Evolutionary conservation across 92 coral and sea anemone genomes (phyloP).

Genomic region (Galaxea fascicularis): DNA sequence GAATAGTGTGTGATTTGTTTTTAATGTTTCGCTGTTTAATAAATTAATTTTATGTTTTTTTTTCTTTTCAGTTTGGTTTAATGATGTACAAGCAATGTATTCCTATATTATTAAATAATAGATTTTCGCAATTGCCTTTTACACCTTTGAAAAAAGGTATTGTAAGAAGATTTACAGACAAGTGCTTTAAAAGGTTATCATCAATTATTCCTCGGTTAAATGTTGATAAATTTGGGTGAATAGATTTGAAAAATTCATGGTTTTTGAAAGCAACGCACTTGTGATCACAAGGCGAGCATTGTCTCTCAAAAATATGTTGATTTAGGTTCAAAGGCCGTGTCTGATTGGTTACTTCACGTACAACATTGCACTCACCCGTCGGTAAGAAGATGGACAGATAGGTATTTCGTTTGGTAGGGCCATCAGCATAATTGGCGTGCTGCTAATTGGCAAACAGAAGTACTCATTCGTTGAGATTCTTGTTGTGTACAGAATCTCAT

Average conservation of each 20-base stretch:
- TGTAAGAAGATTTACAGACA: not conserved
- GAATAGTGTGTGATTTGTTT: not conserved
- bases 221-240: not conserved
- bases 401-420: constrained; percentile 2
- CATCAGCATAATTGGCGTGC: constrained; percentile 30
- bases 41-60: no score
- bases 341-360: constrained; percentile 25
- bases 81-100: not conserved
- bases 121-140: not conserved
- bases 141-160: not conserved
- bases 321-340: constrained; percentile 3
- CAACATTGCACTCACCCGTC: constrained; percentile 1
- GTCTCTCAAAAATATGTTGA: not conserved
- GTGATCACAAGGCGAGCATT: not conserved
- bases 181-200: not conserved
- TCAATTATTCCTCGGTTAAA: no score
- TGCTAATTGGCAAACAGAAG: constrained; percentile 37
- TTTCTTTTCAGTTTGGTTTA: no score
- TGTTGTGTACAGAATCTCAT: constrained; percentile 35
- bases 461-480: constrained; percentile 36
- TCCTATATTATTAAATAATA: no score
- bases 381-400: constrained; percentile 3
- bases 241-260: constrained; percentile 16
- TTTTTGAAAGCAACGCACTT: not conserved
- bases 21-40: not conserved